Percentiles rank a stretch among this genome's conserved stretches.
Evolutionary conservation across 53 echinoderm and acorn worm species (phyloP).

Genomic region (Echinometra lucunter): DNA sequence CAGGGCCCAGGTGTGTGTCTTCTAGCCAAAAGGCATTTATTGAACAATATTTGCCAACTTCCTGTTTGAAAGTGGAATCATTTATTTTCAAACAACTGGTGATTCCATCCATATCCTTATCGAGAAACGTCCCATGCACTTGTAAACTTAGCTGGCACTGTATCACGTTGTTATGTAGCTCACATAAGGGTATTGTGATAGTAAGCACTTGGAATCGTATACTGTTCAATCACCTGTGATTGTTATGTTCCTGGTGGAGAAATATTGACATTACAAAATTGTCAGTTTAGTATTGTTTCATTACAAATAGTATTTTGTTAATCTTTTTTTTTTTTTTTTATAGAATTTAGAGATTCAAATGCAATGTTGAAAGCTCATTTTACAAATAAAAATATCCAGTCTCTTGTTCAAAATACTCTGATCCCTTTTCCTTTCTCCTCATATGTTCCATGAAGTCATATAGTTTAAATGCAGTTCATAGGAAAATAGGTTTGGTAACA

Average conservation of each 20-base stretch:
- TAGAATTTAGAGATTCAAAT: background rate
- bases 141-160: conserved; percentile 18
- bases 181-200: background rate
- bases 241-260: background rate
- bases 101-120: conserved; percentile 61
- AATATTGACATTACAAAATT: background rate
- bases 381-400: background rate
- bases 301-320: background rate
- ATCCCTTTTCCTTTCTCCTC: background rate
- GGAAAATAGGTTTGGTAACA: no score
- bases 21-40: background rate
- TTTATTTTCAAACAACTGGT: conserved; percentile 21
- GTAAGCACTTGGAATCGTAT: background rate
- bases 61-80: conserved; percentile 33
- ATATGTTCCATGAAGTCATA: background rate
- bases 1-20: background rate
- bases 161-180: background rate
- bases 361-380: background rate
- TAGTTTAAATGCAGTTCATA: background rate
- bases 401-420: background rate
- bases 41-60: background rate
- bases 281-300: background rate
- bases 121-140: conserved; percentile 51
- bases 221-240: background rate
- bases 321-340: background rate